A percentile compares a stretch with the other conserved stretches of the same genome.
phyloP scores from a whole-genome alignment of 2,797 vertebrate species.

The Acrocephalus scirpaceus region DNA sequence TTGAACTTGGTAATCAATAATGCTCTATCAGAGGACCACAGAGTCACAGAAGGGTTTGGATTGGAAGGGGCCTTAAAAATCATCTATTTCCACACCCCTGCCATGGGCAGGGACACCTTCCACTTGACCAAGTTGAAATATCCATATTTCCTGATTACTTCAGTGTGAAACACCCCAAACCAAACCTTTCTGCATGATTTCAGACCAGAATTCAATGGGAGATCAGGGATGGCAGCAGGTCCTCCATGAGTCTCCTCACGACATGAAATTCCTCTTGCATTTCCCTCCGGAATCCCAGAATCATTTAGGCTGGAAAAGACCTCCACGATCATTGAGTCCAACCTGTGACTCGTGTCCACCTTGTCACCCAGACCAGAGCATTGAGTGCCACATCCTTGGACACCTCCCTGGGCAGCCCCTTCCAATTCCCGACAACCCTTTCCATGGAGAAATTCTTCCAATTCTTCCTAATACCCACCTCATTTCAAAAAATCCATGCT shows the following conservation, averaged over 20 bases:
- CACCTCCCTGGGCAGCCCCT: not conserved
- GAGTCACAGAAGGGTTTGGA: not conserved
- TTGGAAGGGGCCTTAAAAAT: not conserved
- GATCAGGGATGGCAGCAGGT: not conserved
- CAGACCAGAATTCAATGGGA: not conserved
- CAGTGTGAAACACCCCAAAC: not conserved
- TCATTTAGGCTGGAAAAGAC: not conserved
- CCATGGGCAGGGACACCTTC: not conserved
- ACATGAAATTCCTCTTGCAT: not conserved
- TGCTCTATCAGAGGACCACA: rapidly evolving
- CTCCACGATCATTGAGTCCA: too few relatives aligned
- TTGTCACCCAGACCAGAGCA: not conserved
- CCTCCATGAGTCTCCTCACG: not conserved
- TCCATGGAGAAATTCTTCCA: not conserved
- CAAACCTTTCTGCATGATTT: not conserved
- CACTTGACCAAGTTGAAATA: not conserved
- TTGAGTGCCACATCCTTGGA: not conserved
- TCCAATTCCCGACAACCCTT: not conserved
- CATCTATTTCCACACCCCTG: not conserved
- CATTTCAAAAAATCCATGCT: not conserved
- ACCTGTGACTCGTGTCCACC: not conserved
- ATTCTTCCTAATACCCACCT: rapidly evolving
- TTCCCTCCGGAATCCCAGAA: not conserved
- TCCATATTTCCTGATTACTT: not conserved
- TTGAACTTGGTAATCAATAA: not conserved